These are phyloP conservation scores for Eupithecia pulchellata DNA, from an alignment of 2,888 invertebrate genomes.

Conservation along the genomic window DNA sequence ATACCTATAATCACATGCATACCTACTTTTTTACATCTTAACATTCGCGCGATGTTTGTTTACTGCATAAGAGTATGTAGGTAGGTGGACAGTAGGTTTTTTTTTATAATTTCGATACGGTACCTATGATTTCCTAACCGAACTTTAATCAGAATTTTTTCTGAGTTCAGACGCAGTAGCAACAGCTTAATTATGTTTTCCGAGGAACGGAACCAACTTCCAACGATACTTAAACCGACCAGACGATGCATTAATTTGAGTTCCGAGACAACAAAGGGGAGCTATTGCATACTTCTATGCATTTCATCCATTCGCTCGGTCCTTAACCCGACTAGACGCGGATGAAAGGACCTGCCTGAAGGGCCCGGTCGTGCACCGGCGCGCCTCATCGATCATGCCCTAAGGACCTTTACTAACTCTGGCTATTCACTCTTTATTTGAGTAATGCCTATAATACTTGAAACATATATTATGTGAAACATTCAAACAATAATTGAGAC, in stretches of 20 bases:
- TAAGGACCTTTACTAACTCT: not conserved
- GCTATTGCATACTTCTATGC: slow-evolving; percentile 34
- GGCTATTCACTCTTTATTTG: not conserved
- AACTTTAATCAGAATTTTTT: too few relatives aligned
- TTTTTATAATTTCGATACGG: too few relatives aligned
- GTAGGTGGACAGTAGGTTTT: too few relatives aligned
- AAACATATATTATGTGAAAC: not conserved
- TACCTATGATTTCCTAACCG: too few relatives aligned
- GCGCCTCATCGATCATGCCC: slow-evolving; percentile 38
- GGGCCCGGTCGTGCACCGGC: slow-evolving; percentile 58
- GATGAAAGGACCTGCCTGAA: slow-evolving; percentile 43
- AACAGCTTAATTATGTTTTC: not conserved
- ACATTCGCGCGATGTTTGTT: not conserved
- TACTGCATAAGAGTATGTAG: too few relatives aligned
- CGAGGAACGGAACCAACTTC: not conserved
- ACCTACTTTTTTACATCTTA: not conserved
- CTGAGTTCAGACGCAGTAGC: not conserved
- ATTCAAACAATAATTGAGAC: not conserved
- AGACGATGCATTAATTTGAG: slow-evolving; percentile 25
- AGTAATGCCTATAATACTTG: not conserved
- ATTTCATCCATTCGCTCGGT: slow-evolving; percentile 49
- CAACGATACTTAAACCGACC: not conserved
- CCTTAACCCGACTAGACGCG: slow-evolving; percentile 64
- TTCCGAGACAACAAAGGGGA: slow-evolving; percentile 55
- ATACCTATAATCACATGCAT: not conserved